Evolutionary conservation across 2,113 vertebrate species (phyloP).

Genomic region (Daboia siamensis): DNA sequence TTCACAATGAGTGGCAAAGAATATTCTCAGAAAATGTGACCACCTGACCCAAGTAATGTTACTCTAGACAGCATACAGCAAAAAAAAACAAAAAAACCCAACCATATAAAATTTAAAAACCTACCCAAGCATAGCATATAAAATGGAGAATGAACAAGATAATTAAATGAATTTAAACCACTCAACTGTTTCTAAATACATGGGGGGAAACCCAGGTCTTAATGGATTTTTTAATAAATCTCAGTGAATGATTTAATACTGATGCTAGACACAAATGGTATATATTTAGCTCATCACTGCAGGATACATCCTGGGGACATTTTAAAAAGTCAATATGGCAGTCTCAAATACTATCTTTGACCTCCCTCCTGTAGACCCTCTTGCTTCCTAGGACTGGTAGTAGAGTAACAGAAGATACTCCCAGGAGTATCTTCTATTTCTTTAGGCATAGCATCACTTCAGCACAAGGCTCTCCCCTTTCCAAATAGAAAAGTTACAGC

Average conservation of each 20-base stretch:
- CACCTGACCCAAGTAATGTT: not conserved
- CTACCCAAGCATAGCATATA: not conserved
- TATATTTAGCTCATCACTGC: not conserved
- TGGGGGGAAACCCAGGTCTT: not conserved
- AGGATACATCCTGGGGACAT: not conserved
- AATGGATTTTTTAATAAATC: not conserved
- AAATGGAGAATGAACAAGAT: not conserved
- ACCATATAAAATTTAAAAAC: not conserved
- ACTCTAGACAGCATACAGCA: not conserved
- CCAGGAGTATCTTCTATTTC: not conserved
- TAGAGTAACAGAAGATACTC: not conserved
- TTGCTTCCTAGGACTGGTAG: not conserved
- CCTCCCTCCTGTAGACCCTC: not conserved
- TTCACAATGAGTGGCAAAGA: not conserved
- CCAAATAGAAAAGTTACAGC: not conserved
- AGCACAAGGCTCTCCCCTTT: not conserved
- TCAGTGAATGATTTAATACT: not conserved
- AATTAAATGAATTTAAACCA: not conserved
- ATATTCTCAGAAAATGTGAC: not conserved
- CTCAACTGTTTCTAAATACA: not conserved
- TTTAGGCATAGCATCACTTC: not conserved
- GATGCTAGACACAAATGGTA: not conserved
- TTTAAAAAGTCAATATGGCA: not conserved
- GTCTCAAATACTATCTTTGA: not conserved
- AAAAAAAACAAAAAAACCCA: not conserved